Evolutionary conservation across 2,888 invertebrate genomes (phyloP).

Genomic region (Lithosia quadra): DNA sequence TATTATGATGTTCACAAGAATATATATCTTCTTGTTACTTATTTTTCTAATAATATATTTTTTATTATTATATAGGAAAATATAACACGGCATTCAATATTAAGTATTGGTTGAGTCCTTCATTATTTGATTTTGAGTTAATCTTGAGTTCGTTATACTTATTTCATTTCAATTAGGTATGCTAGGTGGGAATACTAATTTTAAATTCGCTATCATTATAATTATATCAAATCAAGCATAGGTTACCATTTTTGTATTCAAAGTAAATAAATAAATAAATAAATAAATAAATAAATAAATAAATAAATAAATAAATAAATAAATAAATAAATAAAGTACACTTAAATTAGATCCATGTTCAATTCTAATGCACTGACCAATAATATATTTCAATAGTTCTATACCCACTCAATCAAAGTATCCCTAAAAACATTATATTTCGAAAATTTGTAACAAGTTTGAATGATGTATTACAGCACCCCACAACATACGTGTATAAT

Average conservation of each 20-base stretch:
- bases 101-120: no score
- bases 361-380: background rate
- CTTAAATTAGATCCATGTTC: no score
- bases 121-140: no score
- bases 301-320: background rate
- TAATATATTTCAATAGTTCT: conserved; percentile 32
- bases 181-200: background rate
- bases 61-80: no score
- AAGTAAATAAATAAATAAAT: no score
- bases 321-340: background rate
- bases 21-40: background rate
- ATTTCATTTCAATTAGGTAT: no score
- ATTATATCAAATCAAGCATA: no score
- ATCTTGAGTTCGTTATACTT: no score
- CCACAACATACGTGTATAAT: conserved; percentile 47
- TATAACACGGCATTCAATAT: no score
- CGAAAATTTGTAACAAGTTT: conserved; percentile 70
- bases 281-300: no score
- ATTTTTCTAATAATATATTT: background rate
- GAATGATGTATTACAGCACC: conserved; percentile 54
- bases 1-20: background rate
- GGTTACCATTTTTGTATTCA: no score
- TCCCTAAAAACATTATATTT: conserved; percentile 47
- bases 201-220: background rate
- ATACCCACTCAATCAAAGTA: conserved; percentile 52